Conservation (phyloP, 2,113 vertebrate genomes). For the Vombatus ursinus region DNA sequence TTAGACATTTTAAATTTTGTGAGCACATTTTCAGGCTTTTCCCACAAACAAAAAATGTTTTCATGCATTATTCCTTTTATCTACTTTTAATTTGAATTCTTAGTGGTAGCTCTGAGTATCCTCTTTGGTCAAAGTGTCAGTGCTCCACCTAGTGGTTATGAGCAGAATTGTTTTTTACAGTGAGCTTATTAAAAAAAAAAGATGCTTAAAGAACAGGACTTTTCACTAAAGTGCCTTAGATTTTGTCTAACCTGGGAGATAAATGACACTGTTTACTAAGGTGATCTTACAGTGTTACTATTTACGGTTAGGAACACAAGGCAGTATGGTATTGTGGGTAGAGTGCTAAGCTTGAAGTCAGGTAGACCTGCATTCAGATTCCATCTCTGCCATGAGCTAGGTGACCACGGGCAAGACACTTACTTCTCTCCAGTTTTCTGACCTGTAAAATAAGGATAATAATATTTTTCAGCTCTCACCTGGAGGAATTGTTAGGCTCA, state of each 20-base stretch:
- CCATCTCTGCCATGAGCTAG: not conserved
- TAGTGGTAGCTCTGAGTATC: not conserved
- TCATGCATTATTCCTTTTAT: not conserved
- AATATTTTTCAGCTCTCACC: not conserved
- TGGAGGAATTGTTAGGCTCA: not conserved
- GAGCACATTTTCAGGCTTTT: constrained; percentile 2
- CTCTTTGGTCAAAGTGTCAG: not conserved
- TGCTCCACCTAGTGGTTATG: constrained; percentile 54
- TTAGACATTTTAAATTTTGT: not conserved
- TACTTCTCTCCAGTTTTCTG: not conserved
- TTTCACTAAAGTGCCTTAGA: not conserved
- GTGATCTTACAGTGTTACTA: not conserved
- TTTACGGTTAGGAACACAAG: not conserved
- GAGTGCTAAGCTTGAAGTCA: not conserved
- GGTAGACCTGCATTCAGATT: not conserved
- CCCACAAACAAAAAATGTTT: not conserved
- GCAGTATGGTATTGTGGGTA: not conserved
- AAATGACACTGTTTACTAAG: not conserved
- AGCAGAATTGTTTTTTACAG: not conserved
- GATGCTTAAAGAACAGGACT: not conserved
- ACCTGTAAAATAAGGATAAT: not conserved
- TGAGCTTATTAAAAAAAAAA: not conserved
- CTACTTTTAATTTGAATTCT: not conserved
- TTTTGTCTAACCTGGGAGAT: not conserved
- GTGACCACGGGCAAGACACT: not conserved